These are phyloP conservation scores for Coleophora flavipennella DNA, from an alignment of 2,888 invertebrate species.

Conservation along the genomic window DNA sequence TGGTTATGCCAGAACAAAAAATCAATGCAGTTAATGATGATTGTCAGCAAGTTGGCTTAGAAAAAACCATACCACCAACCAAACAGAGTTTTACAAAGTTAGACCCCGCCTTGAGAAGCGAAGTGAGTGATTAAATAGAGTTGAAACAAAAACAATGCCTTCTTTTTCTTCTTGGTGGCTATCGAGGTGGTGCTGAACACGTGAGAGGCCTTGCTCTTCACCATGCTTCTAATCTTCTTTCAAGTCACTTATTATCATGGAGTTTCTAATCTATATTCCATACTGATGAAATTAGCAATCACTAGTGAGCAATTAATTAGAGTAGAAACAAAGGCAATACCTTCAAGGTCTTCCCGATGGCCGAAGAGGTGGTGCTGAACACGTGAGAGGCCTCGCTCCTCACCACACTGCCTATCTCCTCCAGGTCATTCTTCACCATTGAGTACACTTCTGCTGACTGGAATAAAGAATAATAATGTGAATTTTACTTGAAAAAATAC, in stretches of 20 bases:
- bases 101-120: too few species aligned
- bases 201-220: slow-evolving; percentile 79
- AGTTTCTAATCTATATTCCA: too few species aligned
- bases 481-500: background rate
- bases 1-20: too few species aligned
- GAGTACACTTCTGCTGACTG: slow-evolving; percentile 82
- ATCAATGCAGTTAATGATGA: too few species aligned
- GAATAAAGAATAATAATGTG: background rate
- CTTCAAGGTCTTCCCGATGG: slow-evolving; percentile 79
- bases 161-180: slow-evolving; percentile 79
- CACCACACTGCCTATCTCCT: slow-evolving; percentile 81
- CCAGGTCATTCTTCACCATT: slow-evolving; percentile 83
- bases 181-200: slow-evolving; percentile 77
- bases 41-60: too few species aligned
- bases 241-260: slow-evolving; percentile 83
- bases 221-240: slow-evolving; percentile 81
- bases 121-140: too few species aligned
- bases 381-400: slow-evolving; percentile 80
- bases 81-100: too few species aligned
- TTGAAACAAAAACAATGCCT: slow-evolving; percentile 53
- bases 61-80: too few species aligned
- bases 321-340: slow-evolving; percentile 43
- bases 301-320: too few species aligned
- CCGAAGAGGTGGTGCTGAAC: slow-evolving; percentile 76
- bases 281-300: too few species aligned